Base-by-base conservation (phyloP, 1,140 invertebrate genomes). In the Chionoecetes opilio region DNA sequence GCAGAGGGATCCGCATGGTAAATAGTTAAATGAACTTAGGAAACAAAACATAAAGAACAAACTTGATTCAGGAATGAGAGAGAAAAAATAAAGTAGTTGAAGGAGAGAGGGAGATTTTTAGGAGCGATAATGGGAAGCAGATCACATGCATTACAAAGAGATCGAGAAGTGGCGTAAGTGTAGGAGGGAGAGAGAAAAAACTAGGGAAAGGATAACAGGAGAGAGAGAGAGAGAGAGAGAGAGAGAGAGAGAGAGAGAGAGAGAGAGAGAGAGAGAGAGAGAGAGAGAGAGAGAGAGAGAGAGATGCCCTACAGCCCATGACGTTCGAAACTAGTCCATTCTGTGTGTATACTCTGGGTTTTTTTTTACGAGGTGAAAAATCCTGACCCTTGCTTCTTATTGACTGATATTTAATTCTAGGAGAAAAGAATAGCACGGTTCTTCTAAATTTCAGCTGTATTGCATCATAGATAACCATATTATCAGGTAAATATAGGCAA, bases 231-330 rank as follows among this genome's bases (percentile, higher is more conserved):
- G 32, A 32, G 32, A 84, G 32, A 89, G 31, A 32, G 0, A 53
- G 38, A 82, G 35, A 53, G 75, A 86, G 82, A 46, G 38, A 46
- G 37, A 41, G 31, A 86, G 82, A 34, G 29, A 35, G 31, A 91
- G 37, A 91, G 89, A 91, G 89, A 53, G 88, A 46, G 88, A 90
- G 35, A 90, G 88, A 90, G 38, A 90, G 87, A 89, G 87, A 89
- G 35, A 89, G 87, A 89, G 87, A 89, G 87, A 89, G 87, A 89
- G 87, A 89, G 87, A 89, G 87, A 5, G 29, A n/a, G 31, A 53
- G 37, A 53, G 89, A 53, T n/a, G 41, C 21, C 46, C 46, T 53
- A 53, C 8, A 53, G n/a, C 86, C 35, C 21, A 88, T 35, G 21
- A 75, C 63, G 8, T 26, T 6, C 63, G 21, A 75, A 5, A 21